Evolutionary conservation across 2,797 vertebrate species (phyloP).

Genomic region (Heliangelus exortis): DNA sequence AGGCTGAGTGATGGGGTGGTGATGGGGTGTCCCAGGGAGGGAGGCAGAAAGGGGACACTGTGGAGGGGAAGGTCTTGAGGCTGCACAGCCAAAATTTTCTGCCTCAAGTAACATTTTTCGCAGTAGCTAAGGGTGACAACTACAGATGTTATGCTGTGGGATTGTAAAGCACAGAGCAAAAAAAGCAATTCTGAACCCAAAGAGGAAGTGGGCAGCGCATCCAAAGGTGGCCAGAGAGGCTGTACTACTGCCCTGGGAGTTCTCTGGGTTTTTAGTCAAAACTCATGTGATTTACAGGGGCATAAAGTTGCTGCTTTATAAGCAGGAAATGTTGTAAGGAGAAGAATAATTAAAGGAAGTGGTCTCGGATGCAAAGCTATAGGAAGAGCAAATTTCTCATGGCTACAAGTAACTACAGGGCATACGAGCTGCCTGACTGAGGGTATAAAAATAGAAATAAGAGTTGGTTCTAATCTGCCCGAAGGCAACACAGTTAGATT

Average conservation of each 20-base stretch:
- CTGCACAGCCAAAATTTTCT: neutral
- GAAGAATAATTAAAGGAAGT: neutral
- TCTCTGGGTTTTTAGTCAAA: neutral
- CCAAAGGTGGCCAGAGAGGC: neutral
- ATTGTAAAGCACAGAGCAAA: neutral
- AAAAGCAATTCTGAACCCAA: neutral
- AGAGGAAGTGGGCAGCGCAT: accelerated
- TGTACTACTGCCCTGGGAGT: neutral
- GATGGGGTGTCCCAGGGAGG: neutral
- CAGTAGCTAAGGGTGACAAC: neutral
- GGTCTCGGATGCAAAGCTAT: neutral
- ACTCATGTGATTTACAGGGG: neutral
- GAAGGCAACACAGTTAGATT: neutral
- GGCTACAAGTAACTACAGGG: neutral
- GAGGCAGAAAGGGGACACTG: neutral
- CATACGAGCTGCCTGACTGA: neutral
- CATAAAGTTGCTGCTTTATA: neutral
- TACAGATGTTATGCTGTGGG: neutral
- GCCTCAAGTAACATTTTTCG: neutral
- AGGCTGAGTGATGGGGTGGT: neutral
- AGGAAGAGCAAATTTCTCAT: neutral
- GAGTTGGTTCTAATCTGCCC: neutral
- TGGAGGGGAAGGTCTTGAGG: neutral
- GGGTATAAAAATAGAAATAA: neutral
- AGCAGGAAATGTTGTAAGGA: neutral